phyloP scores from a whole-genome alignment of 2,888 invertebrate species.

The Cephus spinipes region DNA sequence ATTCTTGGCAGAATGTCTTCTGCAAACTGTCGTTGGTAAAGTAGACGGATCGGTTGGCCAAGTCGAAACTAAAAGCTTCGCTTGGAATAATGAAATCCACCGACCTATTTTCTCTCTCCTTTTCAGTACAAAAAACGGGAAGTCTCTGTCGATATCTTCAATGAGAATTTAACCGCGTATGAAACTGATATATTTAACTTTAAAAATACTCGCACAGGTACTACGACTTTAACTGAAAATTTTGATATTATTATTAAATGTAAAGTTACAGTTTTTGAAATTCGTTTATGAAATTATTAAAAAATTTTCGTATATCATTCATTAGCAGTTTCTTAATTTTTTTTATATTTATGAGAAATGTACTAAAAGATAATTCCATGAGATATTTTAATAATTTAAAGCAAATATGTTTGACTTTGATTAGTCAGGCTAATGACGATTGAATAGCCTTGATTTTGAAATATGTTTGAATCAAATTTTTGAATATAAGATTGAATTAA shows the following conservation, averaged over 20 bases:
- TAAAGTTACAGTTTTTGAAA: neutral
- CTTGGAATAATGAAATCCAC: neutral
- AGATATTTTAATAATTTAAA: neutral
- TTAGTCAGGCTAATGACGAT: too few relatives aligned
- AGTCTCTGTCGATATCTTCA: neutral
- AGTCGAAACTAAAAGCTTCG: neutral
- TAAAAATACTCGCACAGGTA: neutral
- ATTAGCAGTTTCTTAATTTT: too few relatives aligned
- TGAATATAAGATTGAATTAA: too few relatives aligned
- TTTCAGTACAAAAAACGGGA: neutral
- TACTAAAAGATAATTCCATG: neutral
- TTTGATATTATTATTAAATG: neutral
- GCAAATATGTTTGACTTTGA: too few relatives aligned
- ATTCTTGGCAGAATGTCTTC: neutral
- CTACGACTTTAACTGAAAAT: neutral
- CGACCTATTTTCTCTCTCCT: neutral
- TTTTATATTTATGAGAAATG: neutral
- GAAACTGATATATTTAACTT: neutral
- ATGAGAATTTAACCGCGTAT: neutral
- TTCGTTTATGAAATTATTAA: too few relatives aligned
- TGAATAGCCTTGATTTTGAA: too few relatives aligned
- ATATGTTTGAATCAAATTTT: too few relatives aligned
- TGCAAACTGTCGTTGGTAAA: neutral
- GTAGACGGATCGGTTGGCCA: neutral
- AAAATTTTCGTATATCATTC: too few relatives aligned